Conservation (phyloP, 1,140 invertebrate genomes). For the Cotesia vestalis region DNA sequence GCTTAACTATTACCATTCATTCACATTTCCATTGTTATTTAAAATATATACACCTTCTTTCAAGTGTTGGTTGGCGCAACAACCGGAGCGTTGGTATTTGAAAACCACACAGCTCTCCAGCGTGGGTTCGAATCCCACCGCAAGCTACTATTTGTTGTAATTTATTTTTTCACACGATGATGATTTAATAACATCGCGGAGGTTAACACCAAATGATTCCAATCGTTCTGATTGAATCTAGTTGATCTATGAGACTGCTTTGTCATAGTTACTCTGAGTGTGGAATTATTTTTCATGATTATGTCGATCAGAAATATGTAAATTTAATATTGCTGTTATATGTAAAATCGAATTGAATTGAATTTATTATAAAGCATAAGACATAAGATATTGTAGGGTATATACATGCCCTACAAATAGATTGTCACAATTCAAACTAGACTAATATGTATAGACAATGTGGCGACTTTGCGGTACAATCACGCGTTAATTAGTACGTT, state of each 20-base stretch:
- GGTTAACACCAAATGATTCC: slow-evolving; percentile 42
- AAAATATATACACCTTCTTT: too few species aligned
- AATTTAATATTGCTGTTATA: too few species aligned
- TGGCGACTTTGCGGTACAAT: slow-evolving; percentile 35
- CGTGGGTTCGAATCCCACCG: slow-evolving; percentile 36
- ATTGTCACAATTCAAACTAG: slow-evolving; percentile 11
- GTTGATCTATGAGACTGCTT: slow-evolving; percentile 45
- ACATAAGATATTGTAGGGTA: background rate
- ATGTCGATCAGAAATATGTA: background rate
- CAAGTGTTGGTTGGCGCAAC: slow-evolving; percentile 18
- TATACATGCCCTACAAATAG: slow-evolving; percentile 2
- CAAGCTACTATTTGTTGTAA: background rate
- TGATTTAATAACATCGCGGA: slow-evolving; percentile 51
- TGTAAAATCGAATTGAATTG: background rate
- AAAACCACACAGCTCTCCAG: background rate
- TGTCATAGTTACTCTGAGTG: slow-evolving; percentile 65
- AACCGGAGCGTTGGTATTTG: slow-evolving; percentile 22
- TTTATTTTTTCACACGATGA: slow-evolving; percentile 51
- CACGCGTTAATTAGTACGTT: slow-evolving; percentile 52
- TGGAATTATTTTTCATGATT: slow-evolving; percentile 40
- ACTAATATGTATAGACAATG: background rate
- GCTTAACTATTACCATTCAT: too few species aligned
- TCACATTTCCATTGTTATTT: too few species aligned
- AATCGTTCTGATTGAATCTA: slow-evolving; percentile 46
- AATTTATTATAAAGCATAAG: background rate